Conservation (phyloP, 2,888 invertebrate genomes). For the Mythimna loreyi region DNA sequence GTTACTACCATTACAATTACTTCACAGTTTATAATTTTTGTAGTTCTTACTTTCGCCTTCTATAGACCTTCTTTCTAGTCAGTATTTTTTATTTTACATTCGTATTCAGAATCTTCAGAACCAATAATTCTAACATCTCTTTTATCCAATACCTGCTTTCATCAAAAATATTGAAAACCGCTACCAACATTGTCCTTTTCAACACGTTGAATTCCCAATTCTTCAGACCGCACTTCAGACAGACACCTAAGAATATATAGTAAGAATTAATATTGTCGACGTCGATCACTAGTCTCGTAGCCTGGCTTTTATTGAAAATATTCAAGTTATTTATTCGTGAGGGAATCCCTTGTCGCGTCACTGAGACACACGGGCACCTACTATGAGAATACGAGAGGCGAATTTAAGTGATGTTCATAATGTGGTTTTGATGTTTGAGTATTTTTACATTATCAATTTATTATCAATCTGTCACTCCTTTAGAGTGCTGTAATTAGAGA, state of each 20-base stretch:
- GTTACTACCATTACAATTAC: too few species aligned
- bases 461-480: too few species aligned
- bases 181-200: not conserved
- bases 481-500: too few species aligned
- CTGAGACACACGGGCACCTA: slow-evolving; percentile 37
- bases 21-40: too few species aligned
- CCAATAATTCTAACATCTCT: too few species aligned
- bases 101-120: not conserved
- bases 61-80: not conserved
- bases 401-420: not conserved
- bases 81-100: not conserved
- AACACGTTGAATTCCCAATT: slow-evolving; percentile 15
- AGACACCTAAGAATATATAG: slow-evolving; percentile 46
- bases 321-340: slow-evolving; percentile 66
- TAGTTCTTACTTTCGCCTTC: too few species aligned
- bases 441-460: too few species aligned
- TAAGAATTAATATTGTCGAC: slow-evolving; percentile 51
- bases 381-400: slow-evolving; percentile 29
- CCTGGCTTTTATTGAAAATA: slow-evolving; percentile 68
- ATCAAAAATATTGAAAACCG: slow-evolving; percentile 1
- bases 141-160: not conserved
- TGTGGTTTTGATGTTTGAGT: not conserved
- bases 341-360: slow-evolving; percentile 59
- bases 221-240: slow-evolving; percentile 25
- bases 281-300: slow-evolving; percentile 57